Evolutionary conservation across 2,888 invertebrate genomes (phyloP).

Genomic region (Bimastos eiseni): DNA sequence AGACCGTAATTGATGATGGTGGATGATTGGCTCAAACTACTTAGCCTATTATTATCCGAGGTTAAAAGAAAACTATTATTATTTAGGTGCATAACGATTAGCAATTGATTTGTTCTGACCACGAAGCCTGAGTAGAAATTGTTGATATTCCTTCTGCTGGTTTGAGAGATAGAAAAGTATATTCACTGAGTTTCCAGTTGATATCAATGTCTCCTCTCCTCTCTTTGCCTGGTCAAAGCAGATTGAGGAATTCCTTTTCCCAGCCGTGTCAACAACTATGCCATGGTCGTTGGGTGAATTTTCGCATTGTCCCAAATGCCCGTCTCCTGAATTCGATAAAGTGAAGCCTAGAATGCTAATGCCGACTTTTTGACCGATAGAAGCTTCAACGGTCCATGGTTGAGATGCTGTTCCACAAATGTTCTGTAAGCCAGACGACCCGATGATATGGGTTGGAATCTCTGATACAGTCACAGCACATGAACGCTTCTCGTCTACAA

Average conservation of each 20-base stretch:
- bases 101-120: not conserved
- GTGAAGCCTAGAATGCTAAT: not conserved
- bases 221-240: not conserved
- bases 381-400: not conserved
- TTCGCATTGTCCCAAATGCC: not conserved
- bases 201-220: not conserved
- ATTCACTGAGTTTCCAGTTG: not conserved
- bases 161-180: not conserved
- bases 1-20: no score
- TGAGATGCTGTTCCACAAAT: not conserved
- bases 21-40: no score
- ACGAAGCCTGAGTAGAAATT: not conserved
- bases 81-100: not conserved
- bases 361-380: not conserved
- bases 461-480: not conserved
- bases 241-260: not conserved
- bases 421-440: not conserved
- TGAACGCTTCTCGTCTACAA: not conserved
- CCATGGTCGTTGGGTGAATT: no score
- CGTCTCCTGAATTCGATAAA: not conserved
- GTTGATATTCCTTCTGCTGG: not conserved
- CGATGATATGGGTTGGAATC: not conserved
- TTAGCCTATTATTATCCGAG: no score
- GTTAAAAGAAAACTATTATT: no score
- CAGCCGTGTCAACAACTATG: not conserved